Percentiles rank a stretch among this genome's conserved stretches.
phyloP scores from a whole-genome alignment of 2,888 invertebrate species.

The Hylaea fasciaria region DNA sequence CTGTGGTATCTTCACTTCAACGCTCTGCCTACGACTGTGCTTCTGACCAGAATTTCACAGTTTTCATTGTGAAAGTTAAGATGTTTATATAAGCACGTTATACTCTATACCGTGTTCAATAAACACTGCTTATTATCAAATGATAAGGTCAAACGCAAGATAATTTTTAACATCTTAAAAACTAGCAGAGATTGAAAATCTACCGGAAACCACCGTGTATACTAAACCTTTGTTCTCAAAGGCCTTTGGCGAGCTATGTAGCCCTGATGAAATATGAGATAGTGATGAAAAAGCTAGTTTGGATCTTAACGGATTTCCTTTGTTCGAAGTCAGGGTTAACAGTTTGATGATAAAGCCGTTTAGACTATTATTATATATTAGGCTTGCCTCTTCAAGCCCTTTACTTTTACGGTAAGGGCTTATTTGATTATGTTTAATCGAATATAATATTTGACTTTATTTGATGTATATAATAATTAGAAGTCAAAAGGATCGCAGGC shows the following conservation, averaged over 20 bases:
- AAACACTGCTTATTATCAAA: not conserved
- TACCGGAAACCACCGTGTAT: constrained; percentile 6
- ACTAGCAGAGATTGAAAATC: not conserved
- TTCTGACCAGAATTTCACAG: too few species aligned
- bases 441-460: too few species aligned
- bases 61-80: too few species aligned
- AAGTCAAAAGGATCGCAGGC: too few species aligned
- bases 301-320: constrained; percentile 55
- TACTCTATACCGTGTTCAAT: too few species aligned
- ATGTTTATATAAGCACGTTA: too few species aligned
- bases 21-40: too few species aligned
- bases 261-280: constrained; percentile 63
- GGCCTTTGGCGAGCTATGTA: constrained; percentile 53
- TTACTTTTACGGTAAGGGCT: too few species aligned
- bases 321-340: constrained; percentile 34
- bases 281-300: constrained; percentile 56
- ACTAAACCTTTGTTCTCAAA: constrained; percentile 57
- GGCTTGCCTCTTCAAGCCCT: not conserved
- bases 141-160: too few species aligned
- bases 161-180: not conserved
- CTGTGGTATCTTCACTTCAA: too few species aligned
- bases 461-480: too few species aligned
- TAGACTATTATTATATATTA: constrained; percentile 28
- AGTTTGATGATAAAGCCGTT: constrained; percentile 27
- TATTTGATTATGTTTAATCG: too few species aligned